A percentile compares a stretch with the other conserved stretches of the same genome.
phyloP scores from a whole-genome alignment of 2,797 vertebrate genomes.

The Delichon dasypus region DNA sequence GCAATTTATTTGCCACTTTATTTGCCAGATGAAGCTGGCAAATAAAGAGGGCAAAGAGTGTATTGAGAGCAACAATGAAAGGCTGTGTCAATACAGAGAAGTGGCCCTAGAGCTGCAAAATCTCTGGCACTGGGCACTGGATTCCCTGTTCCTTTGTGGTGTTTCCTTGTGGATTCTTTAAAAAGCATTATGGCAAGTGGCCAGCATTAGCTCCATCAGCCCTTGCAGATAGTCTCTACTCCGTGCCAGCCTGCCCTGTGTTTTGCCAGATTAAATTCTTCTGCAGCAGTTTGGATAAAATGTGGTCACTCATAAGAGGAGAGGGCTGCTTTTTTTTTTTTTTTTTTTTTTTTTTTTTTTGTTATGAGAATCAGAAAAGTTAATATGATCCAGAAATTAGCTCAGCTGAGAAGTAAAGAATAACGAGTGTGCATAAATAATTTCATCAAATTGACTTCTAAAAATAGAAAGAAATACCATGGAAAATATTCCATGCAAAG shows the following conservation, averaged over 20 bases:
- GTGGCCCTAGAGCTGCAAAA: constrained; percentile 37
- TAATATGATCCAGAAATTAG: not conserved
- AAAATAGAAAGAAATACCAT: not conserved
- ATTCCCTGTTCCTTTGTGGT: not conserved
- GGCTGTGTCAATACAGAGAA: constrained; percentile 28
- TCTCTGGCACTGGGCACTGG: not conserved
- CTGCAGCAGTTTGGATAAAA: not conserved
- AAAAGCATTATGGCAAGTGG: constrained; percentile 6
- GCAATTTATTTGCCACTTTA: too few species aligned
- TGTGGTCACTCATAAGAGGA: not conserved
- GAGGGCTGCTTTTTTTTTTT: not conserved
- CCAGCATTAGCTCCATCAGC: constrained; percentile 8
- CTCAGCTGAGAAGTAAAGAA: not conserved
- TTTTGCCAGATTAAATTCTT: constrained; percentile 3
- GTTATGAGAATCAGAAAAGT: not conserved
- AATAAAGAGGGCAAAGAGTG: constrained; percentile 52
- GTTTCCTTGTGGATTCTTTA: constrained; percentile 47
- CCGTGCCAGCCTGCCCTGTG: not conserved
- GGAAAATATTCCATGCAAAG: not conserved
- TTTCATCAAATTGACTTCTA: not conserved
- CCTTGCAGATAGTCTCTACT: not conserved
- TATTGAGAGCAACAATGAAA: constrained; percentile 54
- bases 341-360: not conserved
- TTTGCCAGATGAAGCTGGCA: not conserved
- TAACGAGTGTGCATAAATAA: not conserved